Base-by-base conservation (phyloP, 2,888 invertebrate species). In the Odontocolon sp. region DNA sequence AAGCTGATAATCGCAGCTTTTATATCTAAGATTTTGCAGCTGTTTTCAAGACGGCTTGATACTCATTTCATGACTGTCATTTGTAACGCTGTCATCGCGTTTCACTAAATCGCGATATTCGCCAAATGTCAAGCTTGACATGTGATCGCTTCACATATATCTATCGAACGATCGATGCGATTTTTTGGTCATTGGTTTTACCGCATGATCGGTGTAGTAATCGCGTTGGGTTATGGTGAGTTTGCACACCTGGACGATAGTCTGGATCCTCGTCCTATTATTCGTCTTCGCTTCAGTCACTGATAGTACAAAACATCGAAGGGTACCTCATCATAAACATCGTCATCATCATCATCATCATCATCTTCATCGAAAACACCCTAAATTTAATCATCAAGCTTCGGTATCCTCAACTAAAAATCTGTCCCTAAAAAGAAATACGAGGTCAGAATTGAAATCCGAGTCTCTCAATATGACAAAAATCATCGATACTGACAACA, bases 201-300 rank as follows among this genome's bases (percentile, higher is more conserved):
- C 59, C 47, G 63, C 56, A 11, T 42, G 47, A 33, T 73, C 66
- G 73, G 67, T 63, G 59, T 42, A 66, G 28, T 47, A 63, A 75
- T 52, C 54, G 21, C 54, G 33, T 47, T 68, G 82, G 83, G 84
- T 82, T 78, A 85, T 86, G 84, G 75, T 78, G 83, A 84, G 71
- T 56, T 50, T 70, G 50, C 70, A 74, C 59, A 63, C 63, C 26
- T n/a, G 11, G 28, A 73, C 56, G 68, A 23, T 69, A 23, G 33
- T 74, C 56, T 80, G 77, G 72, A 78, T 83, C 59, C 2, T 81
- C 57, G 47, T 78, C 23, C 52, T 84, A 21, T 3, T 79, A 16
- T 75, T 72, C 16, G 9, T 71, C 31, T 31, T 54, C 28, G 21
- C 31, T 21, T 40, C 38, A 47, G 63, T 66, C 40, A 64, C 38